Evolutionary conservation across 2,797 vertebrate species (phyloP), one percentile per base, ranked within the genome.

Genomic region (Hemibagrus guttatus): DNA sequence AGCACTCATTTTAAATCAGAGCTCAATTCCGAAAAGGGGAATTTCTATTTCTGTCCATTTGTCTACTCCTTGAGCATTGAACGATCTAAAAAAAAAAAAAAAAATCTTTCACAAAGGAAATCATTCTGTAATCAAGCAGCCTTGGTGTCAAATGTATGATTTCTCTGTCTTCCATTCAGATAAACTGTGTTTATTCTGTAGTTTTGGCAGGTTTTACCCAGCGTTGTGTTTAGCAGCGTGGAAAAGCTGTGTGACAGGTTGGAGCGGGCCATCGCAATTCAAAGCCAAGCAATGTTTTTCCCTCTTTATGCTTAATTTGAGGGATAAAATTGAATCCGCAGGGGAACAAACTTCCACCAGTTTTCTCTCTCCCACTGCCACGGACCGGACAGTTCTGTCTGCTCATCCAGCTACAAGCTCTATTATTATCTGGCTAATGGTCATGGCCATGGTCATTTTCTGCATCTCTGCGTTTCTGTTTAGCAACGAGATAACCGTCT

Each of bases 281-380:
- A 85, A 86, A 81, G 81, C 72, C 28, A 59, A 83, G 83, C 59
- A 68, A 58, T 71, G 84, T 87, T 84, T 39, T 72, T 72, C 79
- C 84, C 79, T 74, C 59, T 79, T 82, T 76, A 78, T 88, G 81
- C 83, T 86, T 84, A 83, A 83, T 84, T 69, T 72, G 49, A 56
- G 63, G 81, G 26, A 59, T 49, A 66, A 83, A 88, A 83, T 82
- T 39, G 63, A 84, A 68, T 72, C 85, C 74, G 28, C 28, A 9
- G 28, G 52, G 75, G 28, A 58, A 11, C n/a, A 78, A 78, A 78
- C 75, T 58, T 78, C 52, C 16, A 56, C 52, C 28, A 31, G 75
- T 28, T 78, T 58, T 58, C 75, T 58, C 16, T 78, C 35, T 39
- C 61, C 31, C 31, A 26, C 31, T 49, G 56, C 56, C 56, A 61